Conservation (phyloP, 2,797 vertebrate genomes). For the Scomberomorus guttatus region DNA sequence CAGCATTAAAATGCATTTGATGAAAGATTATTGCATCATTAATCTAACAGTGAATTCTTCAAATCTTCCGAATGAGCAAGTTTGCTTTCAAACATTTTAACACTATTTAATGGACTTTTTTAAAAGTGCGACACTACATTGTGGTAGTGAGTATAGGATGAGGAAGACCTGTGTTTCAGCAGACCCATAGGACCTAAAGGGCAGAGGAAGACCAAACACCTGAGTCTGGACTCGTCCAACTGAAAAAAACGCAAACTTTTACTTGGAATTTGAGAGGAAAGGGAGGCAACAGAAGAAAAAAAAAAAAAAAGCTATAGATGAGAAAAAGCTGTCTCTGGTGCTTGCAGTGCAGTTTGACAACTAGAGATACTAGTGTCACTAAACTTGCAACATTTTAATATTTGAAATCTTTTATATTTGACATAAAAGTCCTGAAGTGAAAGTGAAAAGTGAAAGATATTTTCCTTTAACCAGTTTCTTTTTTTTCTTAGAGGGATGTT, state of each 20-base stretch:
- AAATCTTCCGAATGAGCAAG: neutral
- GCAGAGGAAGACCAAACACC: neutral
- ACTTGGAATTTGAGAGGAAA: constrained; percentile 1
- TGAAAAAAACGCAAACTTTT: neutral
- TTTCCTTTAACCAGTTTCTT: neutral
- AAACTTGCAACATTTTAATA: neutral
- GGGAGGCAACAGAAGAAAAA: too few relatives aligned
- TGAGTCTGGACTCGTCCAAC: neutral
- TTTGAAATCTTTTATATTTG: constrained; percentile 24
- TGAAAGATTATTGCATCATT: constrained; percentile 31
- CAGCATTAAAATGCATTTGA: constrained; percentile 36
- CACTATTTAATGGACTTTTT: neutral
- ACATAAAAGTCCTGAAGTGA: neutral
- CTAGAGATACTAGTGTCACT: constrained; percentile 19
- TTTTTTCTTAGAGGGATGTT: neutral
- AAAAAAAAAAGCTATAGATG: neutral
- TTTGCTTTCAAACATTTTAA: neutral
- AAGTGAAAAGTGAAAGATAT: neutral
- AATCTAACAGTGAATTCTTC: constrained; percentile 21
- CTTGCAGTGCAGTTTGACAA: constrained; percentile 15
- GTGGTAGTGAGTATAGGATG: neutral
- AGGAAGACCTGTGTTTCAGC: neutral
- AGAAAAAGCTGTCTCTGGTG: constrained; percentile 7
- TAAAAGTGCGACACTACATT: neutral
- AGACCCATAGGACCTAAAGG: neutral